Percentiles rank a stretch among this genome's conserved stretches.
phyloP scores from a whole-genome alignment of 2,113 vertebrate species.

The Protobothrops flavoviridis region DNA sequence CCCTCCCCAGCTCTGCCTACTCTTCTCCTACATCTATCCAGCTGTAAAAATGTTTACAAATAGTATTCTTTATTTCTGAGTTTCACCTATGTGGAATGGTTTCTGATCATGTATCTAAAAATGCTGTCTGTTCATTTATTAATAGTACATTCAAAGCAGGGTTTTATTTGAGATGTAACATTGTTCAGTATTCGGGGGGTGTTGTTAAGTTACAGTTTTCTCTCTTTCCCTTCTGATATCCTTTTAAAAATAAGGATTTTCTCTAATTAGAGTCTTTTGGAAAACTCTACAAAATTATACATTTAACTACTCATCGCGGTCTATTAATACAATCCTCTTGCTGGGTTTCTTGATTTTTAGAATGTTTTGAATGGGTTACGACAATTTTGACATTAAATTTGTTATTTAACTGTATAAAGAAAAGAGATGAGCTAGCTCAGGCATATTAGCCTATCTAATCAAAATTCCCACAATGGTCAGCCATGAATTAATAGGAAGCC shows the following conservation, averaged over 20 bases:
- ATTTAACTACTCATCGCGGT: not conserved
- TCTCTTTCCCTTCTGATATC: not conserved
- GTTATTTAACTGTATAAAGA: not conserved
- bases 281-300: not conserved
- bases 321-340: not conserved
- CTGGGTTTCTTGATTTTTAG: not conserved
- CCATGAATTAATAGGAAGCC: not conserved
- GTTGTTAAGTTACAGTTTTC: not conserved
- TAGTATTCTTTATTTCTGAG: not conserved
- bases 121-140: not conserved
- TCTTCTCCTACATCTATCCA: not conserved
- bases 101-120: not conserved
- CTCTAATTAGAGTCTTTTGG: not conserved
- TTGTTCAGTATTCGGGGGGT: not conserved
- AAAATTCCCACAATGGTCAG: not conserved
- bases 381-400: not conserved
- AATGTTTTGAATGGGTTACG: not conserved
- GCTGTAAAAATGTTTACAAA: not conserved
- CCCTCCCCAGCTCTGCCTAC: too few relatives aligned
- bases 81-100: not conserved
- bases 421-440: not conserved
- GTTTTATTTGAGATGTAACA: not conserved
- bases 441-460: not conserved
- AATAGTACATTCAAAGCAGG: not conserved
- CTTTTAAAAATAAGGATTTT: not conserved